A percentile compares a stretch with the other conserved stretches of the same genome.
These are phyloP conservation scores for Drosophila nikananu DNA, from an alignment of 1,140 invertebrate species.

Conservation along the genomic window DNA sequence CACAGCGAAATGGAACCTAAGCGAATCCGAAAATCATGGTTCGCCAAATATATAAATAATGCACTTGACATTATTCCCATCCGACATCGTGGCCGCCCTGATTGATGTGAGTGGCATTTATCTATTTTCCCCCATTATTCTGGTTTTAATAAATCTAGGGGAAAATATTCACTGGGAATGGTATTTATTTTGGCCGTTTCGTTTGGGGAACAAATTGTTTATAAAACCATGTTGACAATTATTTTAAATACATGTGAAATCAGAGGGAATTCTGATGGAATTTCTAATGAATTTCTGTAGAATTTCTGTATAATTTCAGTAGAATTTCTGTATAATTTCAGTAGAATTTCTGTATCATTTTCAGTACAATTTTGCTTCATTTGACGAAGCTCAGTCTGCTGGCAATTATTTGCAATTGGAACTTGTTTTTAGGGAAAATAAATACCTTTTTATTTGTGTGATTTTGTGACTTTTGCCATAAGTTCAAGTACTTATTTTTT, in stretches of 20 bases:
- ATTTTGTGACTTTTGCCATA: background rate
- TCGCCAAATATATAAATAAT: conserved; percentile 7
- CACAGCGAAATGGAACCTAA: conserved; percentile 18
- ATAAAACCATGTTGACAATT: conserved; percentile 9
- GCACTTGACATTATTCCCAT: conserved; percentile 14
- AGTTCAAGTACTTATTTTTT: background rate
- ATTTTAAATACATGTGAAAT: conserved; percentile 5
- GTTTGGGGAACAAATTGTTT: conserved; percentile 3
- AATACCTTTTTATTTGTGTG: background rate
- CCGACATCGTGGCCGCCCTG: background rate
- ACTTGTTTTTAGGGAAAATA: background rate
- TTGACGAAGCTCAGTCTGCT: background rate
- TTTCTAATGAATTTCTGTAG: no score
- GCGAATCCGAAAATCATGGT: background rate
- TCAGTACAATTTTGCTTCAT: no score
- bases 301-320: background rate
- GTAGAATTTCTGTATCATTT: no score
- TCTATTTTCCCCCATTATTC: conserved; percentile 19
- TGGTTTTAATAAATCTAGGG: conserved; percentile 15
- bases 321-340: background rate
- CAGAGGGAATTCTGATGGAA: background rate
- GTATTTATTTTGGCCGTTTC: background rate
- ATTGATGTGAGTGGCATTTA: conserved; percentile 17
- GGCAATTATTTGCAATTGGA: background rate
- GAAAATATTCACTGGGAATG: background rate